Conservation (phyloP, 2,888 invertebrate species). For the Hemicrepidius hirtus region DNA sequence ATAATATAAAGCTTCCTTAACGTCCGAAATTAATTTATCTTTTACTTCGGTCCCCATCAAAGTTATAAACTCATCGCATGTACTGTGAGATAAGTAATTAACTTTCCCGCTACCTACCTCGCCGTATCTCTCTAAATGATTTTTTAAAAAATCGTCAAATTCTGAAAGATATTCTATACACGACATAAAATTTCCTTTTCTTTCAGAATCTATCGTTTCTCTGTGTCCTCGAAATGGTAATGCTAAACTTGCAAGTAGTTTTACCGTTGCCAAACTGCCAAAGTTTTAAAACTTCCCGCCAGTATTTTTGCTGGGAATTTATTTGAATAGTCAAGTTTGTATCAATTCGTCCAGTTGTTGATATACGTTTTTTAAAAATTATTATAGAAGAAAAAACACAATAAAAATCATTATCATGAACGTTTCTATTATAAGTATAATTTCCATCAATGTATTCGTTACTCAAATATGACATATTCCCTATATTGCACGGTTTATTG, state of each 20-base stretch:
- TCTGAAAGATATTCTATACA: not conserved
- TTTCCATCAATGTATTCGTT: not conserved
- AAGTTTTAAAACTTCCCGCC: slow-evolving; percentile 21
- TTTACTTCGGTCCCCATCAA: not conserved
- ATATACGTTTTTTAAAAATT: not conserved
- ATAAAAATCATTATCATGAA: not conserved
- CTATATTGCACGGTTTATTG: not conserved
- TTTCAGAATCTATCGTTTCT: not conserved
- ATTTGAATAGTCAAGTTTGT: not conserved
- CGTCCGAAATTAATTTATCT: slow-evolving; percentile 41
- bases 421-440: not conserved
- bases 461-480: not conserved
- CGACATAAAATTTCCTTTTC: slow-evolving; percentile 9
- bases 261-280: slow-evolving; percentile 2
- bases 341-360: not conserved
- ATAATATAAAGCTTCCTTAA: slow-evolving; percentile 58
- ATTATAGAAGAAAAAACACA: not conserved
- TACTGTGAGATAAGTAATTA: slow-evolving; percentile 3
- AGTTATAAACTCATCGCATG: slow-evolving; percentile 12
- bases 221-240: not conserved
- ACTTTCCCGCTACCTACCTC: not conserved
- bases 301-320: not conserved
- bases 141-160: slow-evolving; percentile 7
- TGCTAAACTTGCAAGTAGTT: not conserved
- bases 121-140: not conserved